These are phyloP conservation scores for Heteronetta atricapilla DNA, from an alignment of 2,113 vertebrate species.

Conservation along the genomic window DNA sequence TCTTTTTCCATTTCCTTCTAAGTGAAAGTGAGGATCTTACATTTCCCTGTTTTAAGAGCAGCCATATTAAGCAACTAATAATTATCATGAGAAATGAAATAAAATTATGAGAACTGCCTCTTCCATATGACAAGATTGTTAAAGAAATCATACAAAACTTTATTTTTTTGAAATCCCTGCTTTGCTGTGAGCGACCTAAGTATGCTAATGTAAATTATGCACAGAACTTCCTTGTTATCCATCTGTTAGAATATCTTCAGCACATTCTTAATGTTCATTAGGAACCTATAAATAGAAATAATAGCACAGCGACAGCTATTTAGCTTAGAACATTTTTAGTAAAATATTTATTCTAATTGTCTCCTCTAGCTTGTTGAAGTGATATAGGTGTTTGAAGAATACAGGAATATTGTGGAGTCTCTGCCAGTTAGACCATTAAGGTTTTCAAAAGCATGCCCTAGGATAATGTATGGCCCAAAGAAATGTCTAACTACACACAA, in stretches of 20 bases:
- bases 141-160: not conserved
- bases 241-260: not conserved
- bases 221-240: not conserved
- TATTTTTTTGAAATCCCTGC: not conserved
- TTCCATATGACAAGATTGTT: accelerated
- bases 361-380: constrained; percentile 11
- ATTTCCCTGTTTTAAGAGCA: not conserved
- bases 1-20: not conserved
- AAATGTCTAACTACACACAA: not conserved
- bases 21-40: not conserved
- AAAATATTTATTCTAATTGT: constrained; percentile 74
- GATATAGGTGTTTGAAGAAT: constrained; percentile 50
- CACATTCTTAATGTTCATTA: constrained; percentile 32
- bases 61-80: not conserved
- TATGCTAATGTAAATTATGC: not conserved
- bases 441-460: not conserved
- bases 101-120: not conserved
- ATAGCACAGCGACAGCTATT: constrained; percentile 10
- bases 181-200: not conserved
- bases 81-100: not conserved
- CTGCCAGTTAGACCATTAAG: constrained; percentile 60
- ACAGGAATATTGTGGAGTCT: not conserved
- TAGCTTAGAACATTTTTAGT: constrained; percentile 40
- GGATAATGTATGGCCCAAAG: not conserved
- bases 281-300: constrained; percentile 68